Evolutionary conservation across 2,797 vertebrate species (phyloP).

Genomic region (Halcyon smyrnensis): DNA sequence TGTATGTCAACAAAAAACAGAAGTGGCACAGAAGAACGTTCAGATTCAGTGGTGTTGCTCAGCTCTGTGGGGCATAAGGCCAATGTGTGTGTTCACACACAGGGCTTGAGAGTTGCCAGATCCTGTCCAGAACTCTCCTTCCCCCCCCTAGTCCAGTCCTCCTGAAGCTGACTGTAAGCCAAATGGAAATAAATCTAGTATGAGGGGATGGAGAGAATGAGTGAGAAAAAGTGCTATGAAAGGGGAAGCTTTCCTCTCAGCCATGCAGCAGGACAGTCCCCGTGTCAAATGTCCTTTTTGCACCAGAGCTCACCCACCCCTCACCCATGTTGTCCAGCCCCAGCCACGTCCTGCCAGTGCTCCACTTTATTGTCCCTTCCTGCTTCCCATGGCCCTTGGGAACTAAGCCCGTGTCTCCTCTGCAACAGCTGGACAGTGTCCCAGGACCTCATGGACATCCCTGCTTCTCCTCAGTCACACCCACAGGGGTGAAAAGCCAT

Average conservation of each 20-base stretch:
- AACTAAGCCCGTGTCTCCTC: not conserved
- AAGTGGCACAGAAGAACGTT: not conserved
- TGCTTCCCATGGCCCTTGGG: not conserved
- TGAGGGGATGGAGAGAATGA: fast-evolving
- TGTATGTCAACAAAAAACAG: not conserved
- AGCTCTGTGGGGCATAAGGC: not conserved
- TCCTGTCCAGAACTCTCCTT: not conserved
- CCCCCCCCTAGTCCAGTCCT: fast-evolving
- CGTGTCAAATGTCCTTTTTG: not conserved
- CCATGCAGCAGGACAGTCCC: too few species aligned
- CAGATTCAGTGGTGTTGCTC: not conserved
- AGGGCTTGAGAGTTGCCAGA: not conserved
- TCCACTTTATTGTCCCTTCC: not conserved
- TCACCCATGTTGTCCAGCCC: fast-evolving
- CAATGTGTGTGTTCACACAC: fast-evolving
- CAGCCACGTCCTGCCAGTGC: not conserved
- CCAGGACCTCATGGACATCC: fast-evolving
- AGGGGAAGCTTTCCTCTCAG: not conserved
- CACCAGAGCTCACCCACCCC: not conserved
- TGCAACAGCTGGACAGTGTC: not conserved
- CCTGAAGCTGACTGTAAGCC: not conserved
- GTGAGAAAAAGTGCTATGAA: not conserved
- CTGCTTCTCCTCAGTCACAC: not conserved
- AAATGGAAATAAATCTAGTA: not conserved
- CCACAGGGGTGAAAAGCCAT: fast-evolving